Percentiles rank a stretch among this genome's conserved stretches.
Conservation (phyloP, 23 tunicate genomes). For the Pegea sp. region DNA sequence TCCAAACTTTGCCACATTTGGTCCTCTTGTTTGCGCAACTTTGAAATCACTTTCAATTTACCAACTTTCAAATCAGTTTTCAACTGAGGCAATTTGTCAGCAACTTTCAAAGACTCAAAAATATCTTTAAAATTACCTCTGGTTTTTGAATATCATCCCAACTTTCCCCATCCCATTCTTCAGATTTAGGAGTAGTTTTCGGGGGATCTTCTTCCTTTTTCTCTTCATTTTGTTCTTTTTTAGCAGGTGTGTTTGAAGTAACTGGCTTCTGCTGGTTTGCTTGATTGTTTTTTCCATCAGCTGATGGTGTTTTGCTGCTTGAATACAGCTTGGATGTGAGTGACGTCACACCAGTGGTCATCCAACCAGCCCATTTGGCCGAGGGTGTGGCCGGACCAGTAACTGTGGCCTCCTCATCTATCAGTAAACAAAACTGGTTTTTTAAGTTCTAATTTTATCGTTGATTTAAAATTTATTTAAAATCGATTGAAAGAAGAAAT, state of each 20-base stretch:
- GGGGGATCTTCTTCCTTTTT: conserved; percentile 15
- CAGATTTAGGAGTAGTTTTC: not conserved
- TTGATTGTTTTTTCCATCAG: not conserved
- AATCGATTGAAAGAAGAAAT: no score
- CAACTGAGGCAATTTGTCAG: no score
- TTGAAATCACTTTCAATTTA: no score
- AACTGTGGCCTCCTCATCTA: conserved; percentile 43
- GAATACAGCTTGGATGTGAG: conserved; percentile 65
- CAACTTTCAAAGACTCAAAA: no score
- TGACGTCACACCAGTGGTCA: conserved; percentile 72
- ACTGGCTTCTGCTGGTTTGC: not conserved
- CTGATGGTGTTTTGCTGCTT: conserved; percentile 7
- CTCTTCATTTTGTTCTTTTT: not conserved
- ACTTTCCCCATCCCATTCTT: conserved; percentile 4
- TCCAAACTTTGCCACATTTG: not conserved
- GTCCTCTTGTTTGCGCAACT: not conserved
- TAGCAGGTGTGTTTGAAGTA: not conserved
- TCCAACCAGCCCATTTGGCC: conserved; percentile 91
- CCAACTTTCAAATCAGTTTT: no score
- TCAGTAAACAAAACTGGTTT: not conserved
- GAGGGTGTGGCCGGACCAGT: conserved; percentile 1
- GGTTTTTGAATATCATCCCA: conserved; percentile 1
- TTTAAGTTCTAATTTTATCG: no score
- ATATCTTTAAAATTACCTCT: no score
- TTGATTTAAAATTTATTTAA: no score